Evolutionary conservation across 2,113 vertebrate species (phyloP), one percentile per base, ranked within the genome.

Genomic region (Naja naja): DNA sequence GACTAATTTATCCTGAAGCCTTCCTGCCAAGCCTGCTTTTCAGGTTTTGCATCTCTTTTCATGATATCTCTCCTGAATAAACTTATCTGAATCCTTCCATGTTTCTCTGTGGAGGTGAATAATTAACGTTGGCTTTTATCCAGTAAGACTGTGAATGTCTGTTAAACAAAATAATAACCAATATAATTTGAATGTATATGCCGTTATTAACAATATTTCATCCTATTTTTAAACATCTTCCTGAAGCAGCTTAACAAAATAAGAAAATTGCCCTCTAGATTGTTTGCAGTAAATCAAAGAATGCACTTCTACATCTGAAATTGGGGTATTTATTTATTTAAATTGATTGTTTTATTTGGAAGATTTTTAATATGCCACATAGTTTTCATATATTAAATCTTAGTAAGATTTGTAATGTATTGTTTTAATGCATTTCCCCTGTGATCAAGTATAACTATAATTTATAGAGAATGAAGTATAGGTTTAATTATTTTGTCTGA

Each of bases 31-130:
- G 18, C 20, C 74, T 22, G 18, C 30, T 93, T 74, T 88, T 0
- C 1, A 81, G 92, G 90, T 34, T 81, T 93, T 95, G 88, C 89
- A 94, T 92, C 16, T 93, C 27, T 87, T 54, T 54, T 16, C 88
- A 94, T 47, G 91, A 94, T 91, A 94, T 87, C 74, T 88, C 22
- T 1, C 69, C 34, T 81, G 93, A 94, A 81, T 0, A 92, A 89
- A n/a, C 89, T 49, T 94, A 74, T 14, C 74, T 10, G n/a, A 23
- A 20, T 56, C 20, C 89, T 85, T 30, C 22, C 69, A 88, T 11
- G 81, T 74, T 88, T 95, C 91, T 39, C 64, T 58, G 90, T 39
- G 92, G 11, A 89, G 16, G 18, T 56, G 54, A 58, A 58, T 58
- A 56, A 89, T 25, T 89, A 43, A 88, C 34, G 18, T 55, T 89